Percentiles rank a stretch among this genome's conserved stretches.
Evolutionary conservation across 2,888 invertebrate species (phyloP).

Genomic region (Mythimna vitellina): DNA sequence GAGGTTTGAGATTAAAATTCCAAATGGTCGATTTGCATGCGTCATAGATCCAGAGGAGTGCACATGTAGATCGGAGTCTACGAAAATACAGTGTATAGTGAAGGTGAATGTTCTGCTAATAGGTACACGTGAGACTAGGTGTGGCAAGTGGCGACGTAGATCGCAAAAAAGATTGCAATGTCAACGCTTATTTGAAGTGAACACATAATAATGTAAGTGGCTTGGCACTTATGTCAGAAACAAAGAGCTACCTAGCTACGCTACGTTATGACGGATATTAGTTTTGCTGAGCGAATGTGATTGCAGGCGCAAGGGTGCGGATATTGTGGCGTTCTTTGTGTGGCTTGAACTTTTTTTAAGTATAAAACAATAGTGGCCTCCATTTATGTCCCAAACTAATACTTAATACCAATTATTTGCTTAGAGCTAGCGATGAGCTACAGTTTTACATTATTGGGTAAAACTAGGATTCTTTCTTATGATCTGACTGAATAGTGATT

Average conservation of each 20-base stretch:
- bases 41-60: constrained; percentile 32
- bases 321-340: constrained; percentile 42
- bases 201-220: constrained; percentile 21
- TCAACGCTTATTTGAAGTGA: constrained; percentile 27
- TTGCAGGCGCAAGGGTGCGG: constrained; percentile 42
- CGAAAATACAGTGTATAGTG: constrained; percentile 3
- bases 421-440: neutral
- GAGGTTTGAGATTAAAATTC: constrained; percentile 52
- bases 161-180: constrained; percentile 41
- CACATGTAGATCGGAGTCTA: constrained; percentile 20
- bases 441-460: neutral
- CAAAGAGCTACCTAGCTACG: constrained; percentile 27
- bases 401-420: neutral
- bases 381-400: constrained; percentile 6
- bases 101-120: constrained; percentile 42
- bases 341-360: constrained; percentile 25
- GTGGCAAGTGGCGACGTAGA: constrained; percentile 20
- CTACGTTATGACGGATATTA: constrained; percentile 43
- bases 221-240: constrained; percentile 36
- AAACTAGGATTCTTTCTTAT: neutral
- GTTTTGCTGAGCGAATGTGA: constrained; percentile 44
- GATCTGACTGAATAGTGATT: no score
- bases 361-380: constrained; percentile 21
- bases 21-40: constrained; percentile 31
- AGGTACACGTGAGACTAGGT: constrained; percentile 35